These are phyloP conservation scores for Mormyrus iriodes DNA, from an alignment of 2,113 vertebrate species.

Conservation along the genomic window DNA sequence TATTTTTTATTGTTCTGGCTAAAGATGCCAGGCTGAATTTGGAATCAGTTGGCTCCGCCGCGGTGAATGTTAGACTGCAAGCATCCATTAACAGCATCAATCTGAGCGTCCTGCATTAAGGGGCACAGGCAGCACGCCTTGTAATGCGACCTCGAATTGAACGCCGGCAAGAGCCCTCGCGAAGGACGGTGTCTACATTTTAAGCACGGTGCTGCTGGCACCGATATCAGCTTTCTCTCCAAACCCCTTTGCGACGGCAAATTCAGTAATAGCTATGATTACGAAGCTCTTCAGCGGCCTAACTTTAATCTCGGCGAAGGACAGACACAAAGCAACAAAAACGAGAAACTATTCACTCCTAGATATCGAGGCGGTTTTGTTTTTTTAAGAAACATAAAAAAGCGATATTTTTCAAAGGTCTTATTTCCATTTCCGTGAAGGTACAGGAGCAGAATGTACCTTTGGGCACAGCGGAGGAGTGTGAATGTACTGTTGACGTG, in stretches of 20 bases:
- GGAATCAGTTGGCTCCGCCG: neutral
- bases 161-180: neutral
- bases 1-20: neutral
- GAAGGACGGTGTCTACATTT: neutral
- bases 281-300: neutral
- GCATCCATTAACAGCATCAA: neutral
- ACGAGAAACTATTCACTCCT: neutral
- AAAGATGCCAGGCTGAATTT: neutral
- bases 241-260: neutral
- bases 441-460: neutral
- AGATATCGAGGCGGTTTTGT: neutral
- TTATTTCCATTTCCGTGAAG: neutral
- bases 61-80: neutral
- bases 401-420: neutral
- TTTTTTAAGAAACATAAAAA: neutral
- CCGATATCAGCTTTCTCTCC: neutral
- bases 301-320: neutral
- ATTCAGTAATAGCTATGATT: conserved; percentile 1
- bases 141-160: neutral
- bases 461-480: neutral
- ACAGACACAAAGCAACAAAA: neutral
- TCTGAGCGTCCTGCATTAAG: neutral
- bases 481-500: neutral
- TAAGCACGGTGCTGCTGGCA: neutral
- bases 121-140: neutral